Evolutionary conservation across 2,888 invertebrate genomes (phyloP), one percentile per base, ranked within the genome.

Genomic region (Drosophila stalkeri): DNA sequence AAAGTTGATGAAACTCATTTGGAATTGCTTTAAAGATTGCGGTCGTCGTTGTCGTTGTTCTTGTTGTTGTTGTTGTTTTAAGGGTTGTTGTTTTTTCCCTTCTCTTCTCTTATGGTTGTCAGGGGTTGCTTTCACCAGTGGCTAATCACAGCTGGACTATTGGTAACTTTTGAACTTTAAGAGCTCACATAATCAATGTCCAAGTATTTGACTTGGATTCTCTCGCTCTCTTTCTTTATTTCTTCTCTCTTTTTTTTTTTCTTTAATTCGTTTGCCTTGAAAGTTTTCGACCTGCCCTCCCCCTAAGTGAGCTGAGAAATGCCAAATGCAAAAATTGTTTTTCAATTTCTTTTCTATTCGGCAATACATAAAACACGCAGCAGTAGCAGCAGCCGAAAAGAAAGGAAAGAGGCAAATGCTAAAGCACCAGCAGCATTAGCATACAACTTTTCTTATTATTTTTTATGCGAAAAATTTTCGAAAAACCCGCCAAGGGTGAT

Each of bases 391-490:
- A 51, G 51, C 43, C 9, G 16, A 18, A 59, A 27, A 18, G 31
- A 59, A 27, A 18, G 23, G 27, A 9, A 39, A 39, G 64, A 33
- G 6, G 8, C 6, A 33, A 56, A 61, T 35, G 60, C 51, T 39
- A 31, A 56, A 46, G 66, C 33, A 39, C 49, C 39, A 57, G 37
- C 31, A 83, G 77, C 85, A 87, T 85, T 85, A 87, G 87, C 85
- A 85, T 85, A 85, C 85, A 86, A 86, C 86, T 86, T 86, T 86
- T 88, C 89, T 86, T 86, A 88, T 86, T 86, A 86, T 88, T 86
- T 86, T 86, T 86, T 84, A 86, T 86, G 86, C 82, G 86, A 86
- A 88, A 88, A 86, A 86, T 82, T 88, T 85, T 64, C 37, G 12
- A 41, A 57, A 60, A 66, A 68, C 52, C 49, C 52, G 60, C 60